These are phyloP conservation scores for Vidua macroura DNA, from an alignment of 2,113 vertebrate species.

Conservation along the genomic window DNA sequence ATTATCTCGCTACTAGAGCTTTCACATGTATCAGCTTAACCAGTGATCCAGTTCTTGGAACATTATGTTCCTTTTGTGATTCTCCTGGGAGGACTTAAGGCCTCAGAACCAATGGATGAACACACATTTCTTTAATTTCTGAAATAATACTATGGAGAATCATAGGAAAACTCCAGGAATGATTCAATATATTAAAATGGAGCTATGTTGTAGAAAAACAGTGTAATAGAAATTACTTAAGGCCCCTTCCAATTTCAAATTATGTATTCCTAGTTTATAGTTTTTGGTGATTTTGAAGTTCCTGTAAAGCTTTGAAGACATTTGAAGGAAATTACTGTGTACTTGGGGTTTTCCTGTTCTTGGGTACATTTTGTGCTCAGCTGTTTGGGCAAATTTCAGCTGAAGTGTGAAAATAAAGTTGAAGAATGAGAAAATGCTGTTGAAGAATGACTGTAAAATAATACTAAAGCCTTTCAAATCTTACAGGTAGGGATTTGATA, in stretches of 20 bases:
- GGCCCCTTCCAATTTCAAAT: background rate
- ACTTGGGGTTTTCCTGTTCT: background rate
- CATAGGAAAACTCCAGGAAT: background rate
- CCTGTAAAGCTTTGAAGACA: background rate
- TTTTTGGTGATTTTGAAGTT: background rate
- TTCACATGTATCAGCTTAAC: background rate
- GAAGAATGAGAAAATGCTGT: background rate
- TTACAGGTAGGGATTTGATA: background rate
- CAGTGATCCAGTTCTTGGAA: background rate
- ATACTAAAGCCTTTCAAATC: background rate
- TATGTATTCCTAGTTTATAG: background rate
- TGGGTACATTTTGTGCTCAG: background rate
- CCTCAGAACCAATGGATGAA: background rate
- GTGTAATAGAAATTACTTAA: background rate
- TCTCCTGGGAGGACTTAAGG: background rate
- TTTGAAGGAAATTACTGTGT: background rate
- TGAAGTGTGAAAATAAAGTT: background rate
- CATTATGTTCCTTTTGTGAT: background rate
- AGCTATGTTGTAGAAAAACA: background rate
- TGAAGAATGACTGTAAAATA: background rate
- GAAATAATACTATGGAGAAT: background rate
- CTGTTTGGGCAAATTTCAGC: conserved; percentile 16
- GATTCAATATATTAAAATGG: background rate
- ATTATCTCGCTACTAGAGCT: background rate
- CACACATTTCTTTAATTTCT: background rate